Evolutionary conservation across 2,113 vertebrate species (phyloP).

Genomic region (Plectropomus leopardus): DNA sequence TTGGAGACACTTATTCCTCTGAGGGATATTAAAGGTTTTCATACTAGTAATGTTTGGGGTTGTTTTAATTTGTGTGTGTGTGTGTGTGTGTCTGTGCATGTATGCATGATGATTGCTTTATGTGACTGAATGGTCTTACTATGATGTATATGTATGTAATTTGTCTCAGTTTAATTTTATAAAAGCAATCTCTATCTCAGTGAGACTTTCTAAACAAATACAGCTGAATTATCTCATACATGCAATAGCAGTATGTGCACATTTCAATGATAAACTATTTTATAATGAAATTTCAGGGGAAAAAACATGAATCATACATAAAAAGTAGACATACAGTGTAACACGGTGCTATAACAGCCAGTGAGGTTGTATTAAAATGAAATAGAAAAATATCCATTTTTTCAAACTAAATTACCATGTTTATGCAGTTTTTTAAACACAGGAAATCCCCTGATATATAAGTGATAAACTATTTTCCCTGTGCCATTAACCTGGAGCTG

Average conservation of each 20-base stretch:
- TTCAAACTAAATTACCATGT: no score
- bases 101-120: neutral
- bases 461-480: no score
- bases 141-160: neutral
- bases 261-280: neutral
- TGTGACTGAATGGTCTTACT: neutral
- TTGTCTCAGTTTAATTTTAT: neutral
- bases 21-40: neutral
- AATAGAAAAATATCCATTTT: neutral
- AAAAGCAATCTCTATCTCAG: neutral
- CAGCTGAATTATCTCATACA: neutral
- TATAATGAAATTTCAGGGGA: conserved; percentile 1
- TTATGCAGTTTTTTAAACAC: no score
- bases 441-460: no score
- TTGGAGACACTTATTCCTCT: conserved; percentile 9
- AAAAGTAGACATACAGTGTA: neutral
- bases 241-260: neutral
- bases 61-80: conserved; percentile 14
- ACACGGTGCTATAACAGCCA: neutral
- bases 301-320: neutral
- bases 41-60: conserved; percentile 11
- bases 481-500: no score
- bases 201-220: conserved; percentile 13
- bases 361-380: neutral
- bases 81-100: conserved; percentile 8